Base-by-base conservation (phyloP, 2,888 invertebrate species). In the Xestia sexstrigata region DNA sequence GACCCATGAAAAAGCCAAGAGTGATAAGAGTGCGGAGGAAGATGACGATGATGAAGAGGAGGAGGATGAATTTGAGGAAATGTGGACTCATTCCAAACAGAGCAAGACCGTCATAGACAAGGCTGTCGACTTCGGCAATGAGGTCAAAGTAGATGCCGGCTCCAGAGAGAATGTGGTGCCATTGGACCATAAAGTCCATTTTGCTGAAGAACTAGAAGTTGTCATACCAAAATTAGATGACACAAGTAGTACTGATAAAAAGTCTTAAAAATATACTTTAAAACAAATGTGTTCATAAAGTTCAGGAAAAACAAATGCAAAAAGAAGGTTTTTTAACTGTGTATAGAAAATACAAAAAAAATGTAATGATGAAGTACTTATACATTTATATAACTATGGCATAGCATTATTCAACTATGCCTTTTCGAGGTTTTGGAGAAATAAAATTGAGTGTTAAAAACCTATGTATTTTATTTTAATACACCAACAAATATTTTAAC, bases 61-160 rank as follows among this genome's bases (percentile, higher is more conserved):
- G 49, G 92, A 94, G 49, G 96, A 96, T 86, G 95, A 95, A 76
- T 97, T 97, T 93, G 97, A 96, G 55, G 96, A 96, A 86, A 96
- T 97, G 96, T 97, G 97, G 97, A 92, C 87, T 20, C 94, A 94
- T 71, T 94, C 95, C 2, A 85, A 91, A 8, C 91, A 94, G 70
- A 90, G 83, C n/a, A 94, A 95, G 77, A 67, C 89, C 76, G 82
- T 15, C 26, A 42, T 95, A 65, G 96, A 96, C 82, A 89, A 81
- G 39, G 92, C 93, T 30, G 83, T 95, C 11, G 91, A 95, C 83
- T 95, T 96, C 87, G 95, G 92, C 2, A 95, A 94, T 89, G 94
- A 93, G 82, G 74, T 95, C 2, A 82, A 88, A 49, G 49, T 90
- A 65, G 87, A 86, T 9, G 71, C 76, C n/a, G 76, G 81, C 15